Base-by-base conservation (phyloP, 2,797 vertebrate species). In the Echeneis naucrates region DNA sequence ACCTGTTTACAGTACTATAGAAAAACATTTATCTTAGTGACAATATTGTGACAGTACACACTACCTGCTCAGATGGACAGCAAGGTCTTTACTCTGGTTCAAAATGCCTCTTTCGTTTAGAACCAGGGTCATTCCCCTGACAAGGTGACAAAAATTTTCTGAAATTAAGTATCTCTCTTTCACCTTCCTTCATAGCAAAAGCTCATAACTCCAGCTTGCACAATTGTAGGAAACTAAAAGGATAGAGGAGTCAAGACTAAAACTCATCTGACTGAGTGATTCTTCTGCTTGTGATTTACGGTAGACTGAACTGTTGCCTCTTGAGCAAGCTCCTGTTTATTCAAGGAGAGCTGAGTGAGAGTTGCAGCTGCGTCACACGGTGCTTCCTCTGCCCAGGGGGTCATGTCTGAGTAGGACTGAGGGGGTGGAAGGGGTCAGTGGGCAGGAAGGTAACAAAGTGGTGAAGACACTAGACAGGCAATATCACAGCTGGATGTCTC, bases 211-310 rank as follows among this genome's bases (percentile, higher is more conserved):
- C 51, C 57, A 68, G 58, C 51, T 58, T 30, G 59, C 75, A 93
- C 89, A 93, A 92, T 92, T 23, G 66, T 62, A 88, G 92, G 90
- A 93, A 90, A 44, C 75, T 17, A 9, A 50, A 56, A 33, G 23
- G 38, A 44, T 66, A 14, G 35, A 64, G 54, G 51, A 17, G 2
- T 78, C 66, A 60, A 69, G 74, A 70, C 73, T 68, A 70, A 78
- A 45, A 17, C 38, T 67, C 53, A n/a, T 84, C 48, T 33, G 61
- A 72, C 58, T 16, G 63, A 72, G 57, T 48, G 71, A 42, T 26
- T 82, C 44, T 50, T 16, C 73, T 32, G 16, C 55, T 57, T 55
- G 55, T 80, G 80, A 84, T 89, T 90, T 85, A 89, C 48, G 74
- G 82, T 68, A 27, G 45, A 73, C 68, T 82, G 84, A 82, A 19